Evolutionary conservation across 2,113 vertebrate genomes (phyloP), one percentile per base, ranked within the genome.

Genomic region (Ceuthmochares aereus): DNA sequence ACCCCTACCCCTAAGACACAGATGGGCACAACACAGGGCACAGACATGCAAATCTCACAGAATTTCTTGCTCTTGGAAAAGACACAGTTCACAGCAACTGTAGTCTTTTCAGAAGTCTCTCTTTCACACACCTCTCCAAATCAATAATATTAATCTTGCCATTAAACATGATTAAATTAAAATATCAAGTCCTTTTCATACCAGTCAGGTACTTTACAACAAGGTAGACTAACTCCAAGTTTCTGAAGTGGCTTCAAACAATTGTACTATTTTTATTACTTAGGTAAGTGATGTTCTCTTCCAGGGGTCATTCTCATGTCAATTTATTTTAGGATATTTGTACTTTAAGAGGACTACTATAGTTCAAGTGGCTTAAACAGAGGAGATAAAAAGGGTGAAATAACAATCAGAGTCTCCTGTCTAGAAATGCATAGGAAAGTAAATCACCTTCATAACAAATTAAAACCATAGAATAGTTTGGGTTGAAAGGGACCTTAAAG

Each of bases 221-320:
- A 58, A 89, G 23, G 51, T 47, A 84, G 27, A 84, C 45, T 37
- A 69, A 83, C 36, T 84, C 59, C 43, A 86, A 32, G n/a, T 59
- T 94, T 93, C 68, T 89, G 62, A 51, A 83, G 59, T 32, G 26
- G 63, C 77, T 91, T 91, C 59, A 89, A 94, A 80, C 32, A 86
- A 68, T 13, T 45, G 15, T 64, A 55, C 29, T 87, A 51, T 40
- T 76, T 91, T 90, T 85, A 90, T 80, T 80, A 79, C 72, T 83
- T 75, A 68, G 22, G 6, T 76, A 91, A 80, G 29, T n/a, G 36
- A 87, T 81, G 30, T 37, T 94, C 43, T 68, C 26, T 73, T 54
- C 43, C n/a, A 75, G 62, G 4, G 12, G 9, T 52, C 16, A 8
- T 60, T 42, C 85, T 88, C 70, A 49, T n/a, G 62, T 23, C 66